Evolutionary conservation across 2,888 invertebrate genomes (phyloP).

Genomic region (Himalopsyche japonica): DNA sequence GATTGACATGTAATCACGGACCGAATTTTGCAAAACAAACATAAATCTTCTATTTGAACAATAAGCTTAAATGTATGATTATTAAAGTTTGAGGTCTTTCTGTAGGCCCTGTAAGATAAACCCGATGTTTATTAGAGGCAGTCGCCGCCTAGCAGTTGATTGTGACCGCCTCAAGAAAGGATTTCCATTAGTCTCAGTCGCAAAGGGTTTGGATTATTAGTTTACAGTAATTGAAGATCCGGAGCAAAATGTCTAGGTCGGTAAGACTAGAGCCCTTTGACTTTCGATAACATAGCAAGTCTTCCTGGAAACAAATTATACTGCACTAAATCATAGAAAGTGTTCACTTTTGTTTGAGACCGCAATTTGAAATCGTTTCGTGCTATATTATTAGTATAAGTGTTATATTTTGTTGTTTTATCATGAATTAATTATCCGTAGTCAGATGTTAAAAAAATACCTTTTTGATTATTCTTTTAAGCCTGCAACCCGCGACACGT

Average conservation of each 20-base stretch:
- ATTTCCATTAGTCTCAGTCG: background rate
- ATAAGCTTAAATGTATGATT: background rate
- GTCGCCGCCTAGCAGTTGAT: background rate
- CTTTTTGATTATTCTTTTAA: too few species aligned
- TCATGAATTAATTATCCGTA: too few species aligned
- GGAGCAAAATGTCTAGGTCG: slow-evolving; percentile 13
- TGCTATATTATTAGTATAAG: too few species aligned
- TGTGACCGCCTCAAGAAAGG: background rate
- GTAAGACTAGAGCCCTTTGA: background rate
- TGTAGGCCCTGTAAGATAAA: background rate
- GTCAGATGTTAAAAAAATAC: too few species aligned
- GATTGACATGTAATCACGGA: too few species aligned
- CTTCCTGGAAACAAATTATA: background rate
- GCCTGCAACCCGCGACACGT: too few species aligned
- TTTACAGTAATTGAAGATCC: slow-evolving; percentile 32
- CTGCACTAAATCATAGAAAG: background rate
- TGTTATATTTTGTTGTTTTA: too few species aligned
- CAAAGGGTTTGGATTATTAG: slow-evolving; percentile 19
- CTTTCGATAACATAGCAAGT: background rate
- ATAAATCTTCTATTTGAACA: background rate
- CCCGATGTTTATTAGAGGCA: background rate
- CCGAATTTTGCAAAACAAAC: background rate
- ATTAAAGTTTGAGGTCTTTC: background rate
- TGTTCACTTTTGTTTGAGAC: background rate
- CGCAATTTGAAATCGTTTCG: background rate